phyloP scores from a whole-genome alignment of 2,888 invertebrate genomes.

The Drosophila affinis region DNA sequence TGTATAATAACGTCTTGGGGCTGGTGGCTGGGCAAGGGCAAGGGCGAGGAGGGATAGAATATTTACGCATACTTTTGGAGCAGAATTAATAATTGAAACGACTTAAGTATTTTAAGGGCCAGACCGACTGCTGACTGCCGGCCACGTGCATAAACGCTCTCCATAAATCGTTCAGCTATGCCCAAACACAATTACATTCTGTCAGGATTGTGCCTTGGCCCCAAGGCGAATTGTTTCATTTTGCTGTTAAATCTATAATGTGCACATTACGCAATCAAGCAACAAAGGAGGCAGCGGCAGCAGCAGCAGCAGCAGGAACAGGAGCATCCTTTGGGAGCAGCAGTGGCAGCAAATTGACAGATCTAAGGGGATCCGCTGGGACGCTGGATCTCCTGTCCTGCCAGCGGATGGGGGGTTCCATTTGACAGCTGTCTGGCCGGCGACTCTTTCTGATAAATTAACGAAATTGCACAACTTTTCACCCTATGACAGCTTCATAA shows the following conservation, averaged over 20 bases:
- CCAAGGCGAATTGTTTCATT: slow-evolving; percentile 22
- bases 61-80: slow-evolving; percentile 23
- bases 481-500: slow-evolving; percentile 66
- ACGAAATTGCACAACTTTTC: slow-evolving; percentile 65
- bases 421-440: slow-evolving; percentile 36
- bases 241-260: slow-evolving; percentile 48
- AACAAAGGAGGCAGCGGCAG: slow-evolving; percentile 22
- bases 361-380: slow-evolving; percentile 19
- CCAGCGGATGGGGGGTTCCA: slow-evolving; percentile 22
- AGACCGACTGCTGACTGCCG: not conserved
- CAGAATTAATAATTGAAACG: slow-evolving; percentile 30
- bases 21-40: too few relatives aligned
- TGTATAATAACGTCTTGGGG: not conserved
- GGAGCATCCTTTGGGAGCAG: slow-evolving; percentile 54
- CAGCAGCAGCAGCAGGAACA: slow-evolving; percentile 23
- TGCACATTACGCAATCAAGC: slow-evolving; percentile 63
- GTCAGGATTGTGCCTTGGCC: not conserved
- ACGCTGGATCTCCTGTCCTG: not conserved
- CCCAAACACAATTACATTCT: slow-evolving; percentile 27
- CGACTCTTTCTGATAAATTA: slow-evolving; percentile 50
- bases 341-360: slow-evolving; percentile 58
- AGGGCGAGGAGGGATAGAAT: not conserved
- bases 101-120: slow-evolving; percentile 22
- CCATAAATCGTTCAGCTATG: slow-evolving; percentile 61
- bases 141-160: slow-evolving; percentile 34